Evolutionary conservation across 2,113 vertebrate genomes (phyloP).

Genomic region (Butastur rufipennis): DNA sequence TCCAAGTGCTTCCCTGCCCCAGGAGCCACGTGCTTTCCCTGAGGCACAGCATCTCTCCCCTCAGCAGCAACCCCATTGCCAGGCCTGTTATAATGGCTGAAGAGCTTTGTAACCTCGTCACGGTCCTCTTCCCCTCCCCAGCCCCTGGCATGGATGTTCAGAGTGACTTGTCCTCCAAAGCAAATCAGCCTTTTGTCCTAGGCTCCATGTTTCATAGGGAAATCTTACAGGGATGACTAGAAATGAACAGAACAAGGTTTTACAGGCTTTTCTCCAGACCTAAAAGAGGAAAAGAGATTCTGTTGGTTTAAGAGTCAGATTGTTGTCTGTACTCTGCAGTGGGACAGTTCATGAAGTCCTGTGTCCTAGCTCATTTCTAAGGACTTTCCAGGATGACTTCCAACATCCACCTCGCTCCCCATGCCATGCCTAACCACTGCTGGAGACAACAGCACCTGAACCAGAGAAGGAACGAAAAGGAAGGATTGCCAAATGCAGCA

Average conservation of each 20-base stretch:
- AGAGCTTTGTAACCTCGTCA: background rate
- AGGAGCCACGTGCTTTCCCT: background rate
- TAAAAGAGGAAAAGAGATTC: background rate
- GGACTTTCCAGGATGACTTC: background rate
- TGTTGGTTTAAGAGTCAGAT: background rate
- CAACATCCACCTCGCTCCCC: background rate
- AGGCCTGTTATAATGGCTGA: background rate
- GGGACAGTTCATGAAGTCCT: background rate
- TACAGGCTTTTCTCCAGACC: background rate
- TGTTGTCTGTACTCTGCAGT: background rate
- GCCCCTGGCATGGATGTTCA: background rate
- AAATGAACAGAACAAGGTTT: background rate
- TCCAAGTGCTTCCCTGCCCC: background rate
- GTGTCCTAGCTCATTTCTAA: background rate
- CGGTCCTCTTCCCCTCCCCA: background rate
- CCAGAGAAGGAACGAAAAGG: background rate
- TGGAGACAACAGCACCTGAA: background rate
- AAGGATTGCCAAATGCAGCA: background rate
- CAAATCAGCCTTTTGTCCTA: background rate
- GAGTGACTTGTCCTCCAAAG: background rate
- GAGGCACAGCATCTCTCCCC: background rate
- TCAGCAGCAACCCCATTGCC: background rate
- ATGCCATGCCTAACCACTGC: background rate
- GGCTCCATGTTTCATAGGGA: background rate
- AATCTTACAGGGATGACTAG: background rate